Evolutionary conservation across 2,888 invertebrate species (phyloP).

Genomic region (Muscina levida): DNA sequence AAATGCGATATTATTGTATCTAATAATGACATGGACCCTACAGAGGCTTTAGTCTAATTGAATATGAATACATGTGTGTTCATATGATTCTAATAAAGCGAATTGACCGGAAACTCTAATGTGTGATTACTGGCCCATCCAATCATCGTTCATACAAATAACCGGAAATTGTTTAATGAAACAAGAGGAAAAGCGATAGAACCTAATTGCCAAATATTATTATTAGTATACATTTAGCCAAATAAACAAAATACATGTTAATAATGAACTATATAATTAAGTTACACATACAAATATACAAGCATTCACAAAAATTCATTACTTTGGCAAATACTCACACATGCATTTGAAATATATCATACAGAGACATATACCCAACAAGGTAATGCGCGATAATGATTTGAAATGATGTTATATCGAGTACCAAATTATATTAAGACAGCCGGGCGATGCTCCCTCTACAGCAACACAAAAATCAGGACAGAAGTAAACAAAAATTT

Average conservation of each 20-base stretch:
- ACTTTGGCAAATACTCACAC: neutral
- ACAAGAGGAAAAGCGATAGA: slow-evolving; percentile 8
- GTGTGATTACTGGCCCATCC: slow-evolving; percentile 1
- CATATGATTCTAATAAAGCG: slow-evolving; percentile 8
- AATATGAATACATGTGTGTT: slow-evolving; percentile 42
- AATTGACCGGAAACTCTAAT: neutral
- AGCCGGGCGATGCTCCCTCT: too few species aligned
- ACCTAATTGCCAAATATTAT: slow-evolving; percentile 22
- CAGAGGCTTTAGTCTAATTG: slow-evolving; percentile 52
- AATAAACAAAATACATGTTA: slow-evolving; percentile 28
- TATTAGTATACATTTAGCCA: slow-evolving; percentile 33
- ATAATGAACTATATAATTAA: slow-evolving; percentile 22
- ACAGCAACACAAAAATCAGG: too few species aligned
- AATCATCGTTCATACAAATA: neutral
- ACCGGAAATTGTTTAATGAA: neutral
- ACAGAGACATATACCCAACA: too few species aligned
- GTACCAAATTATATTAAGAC: too few species aligned
- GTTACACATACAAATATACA: neutral
- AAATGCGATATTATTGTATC: slow-evolving; percentile 51
- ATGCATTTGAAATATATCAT: neutral
- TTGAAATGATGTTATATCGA: too few species aligned
- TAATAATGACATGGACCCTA: slow-evolving; percentile 47
- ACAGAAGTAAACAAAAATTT: too few species aligned
- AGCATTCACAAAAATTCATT: slow-evolving; percentile 2
- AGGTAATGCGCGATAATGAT: too few species aligned